Base-by-base conservation (phyloP, 2,888 invertebrate species). In the Lasius platythorax region DNA sequence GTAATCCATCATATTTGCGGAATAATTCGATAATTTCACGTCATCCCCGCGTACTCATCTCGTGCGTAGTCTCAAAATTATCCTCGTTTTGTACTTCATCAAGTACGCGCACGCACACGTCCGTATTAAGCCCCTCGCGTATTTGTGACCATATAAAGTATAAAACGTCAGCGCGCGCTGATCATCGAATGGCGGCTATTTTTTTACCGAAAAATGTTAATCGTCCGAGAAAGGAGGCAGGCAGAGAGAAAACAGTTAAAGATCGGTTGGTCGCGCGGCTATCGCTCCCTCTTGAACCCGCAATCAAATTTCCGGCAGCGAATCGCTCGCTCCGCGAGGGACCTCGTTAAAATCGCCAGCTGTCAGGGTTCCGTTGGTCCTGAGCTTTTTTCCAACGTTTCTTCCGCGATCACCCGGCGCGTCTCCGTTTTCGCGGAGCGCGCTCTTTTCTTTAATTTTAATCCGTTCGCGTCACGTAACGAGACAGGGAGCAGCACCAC, bases 161-260 rank as follows among this genome's bases (percentile, higher is more conserved):
- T 18, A 76, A 30, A 40, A 70, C 68, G 2, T 72, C 58, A 79
- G 8, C 30, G 15, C n/a, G 23, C 33, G 9, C 37, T 37, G 37
- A 37, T 37, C 37, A 37, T 46, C 33, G 18, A 61, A 46, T 6
- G 18, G n/a, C 61, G 23, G 40, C 30, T 37, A 81, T 61, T 61
- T 81, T 73, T 81, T 33, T 37, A 18, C 18, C 9, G 61, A 46
- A 33, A 72, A 79, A 81, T 61, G 72, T 72, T 72, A 61, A 72
- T 72, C 2, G 23, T 9, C 28, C 43, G 33, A 12, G 30, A 40
- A 6, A 33, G 18, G 33, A 58, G 37, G n/a, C 30, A 40, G 23
- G 23, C n/a, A 40, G 58, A 23, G 11, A 28, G 23, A 58, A 70
- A 70, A 70, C 43, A n/a, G 43, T 79, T 70, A 58, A 72, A 72